Conservation (phyloP, 2,888 invertebrate genomes). For the Resseliella maxima region DNA sequence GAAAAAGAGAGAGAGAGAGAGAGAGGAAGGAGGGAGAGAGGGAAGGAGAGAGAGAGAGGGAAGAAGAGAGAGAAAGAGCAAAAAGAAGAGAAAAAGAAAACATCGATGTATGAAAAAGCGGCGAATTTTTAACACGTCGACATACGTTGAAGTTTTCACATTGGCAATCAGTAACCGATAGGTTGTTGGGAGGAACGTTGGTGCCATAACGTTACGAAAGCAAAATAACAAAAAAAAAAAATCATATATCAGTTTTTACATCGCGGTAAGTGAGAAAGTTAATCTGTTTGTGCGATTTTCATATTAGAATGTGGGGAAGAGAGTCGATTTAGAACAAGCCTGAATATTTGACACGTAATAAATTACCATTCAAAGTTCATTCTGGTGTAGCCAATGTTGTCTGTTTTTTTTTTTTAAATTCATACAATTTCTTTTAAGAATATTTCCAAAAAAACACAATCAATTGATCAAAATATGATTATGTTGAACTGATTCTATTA, state of each 20-base stretch:
- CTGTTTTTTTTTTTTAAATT: too few relatives aligned
- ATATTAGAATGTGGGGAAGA: background rate
- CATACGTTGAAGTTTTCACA: slow-evolving; percentile 28
- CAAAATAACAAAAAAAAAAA: background rate
- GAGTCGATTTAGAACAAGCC: background rate
- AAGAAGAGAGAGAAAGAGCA: background rate
- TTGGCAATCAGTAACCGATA: slow-evolving; percentile 54
- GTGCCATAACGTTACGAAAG: slow-evolving; percentile 35
- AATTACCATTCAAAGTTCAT: too few relatives aligned
- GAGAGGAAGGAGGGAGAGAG: background rate
- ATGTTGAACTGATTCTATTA: too few relatives aligned
- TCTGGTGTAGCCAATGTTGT: too few relatives aligned
- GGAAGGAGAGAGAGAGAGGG: background rate
- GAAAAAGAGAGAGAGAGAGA: too few relatives aligned
- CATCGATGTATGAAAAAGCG: background rate
- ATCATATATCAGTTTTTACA: background rate
- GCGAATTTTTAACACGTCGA: slow-evolving; percentile 46
- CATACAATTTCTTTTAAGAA: too few relatives aligned
- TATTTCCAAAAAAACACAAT: too few relatives aligned
- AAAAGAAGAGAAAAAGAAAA: background rate
- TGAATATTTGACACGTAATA: too few relatives aligned
- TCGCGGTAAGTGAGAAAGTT: slow-evolving; percentile 17
- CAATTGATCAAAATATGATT: too few relatives aligned
- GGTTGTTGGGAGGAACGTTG: slow-evolving; percentile 37
- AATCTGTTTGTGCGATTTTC: background rate